Conservation (phyloP, 1,140 invertebrate genomes). For the Diachasma alloeum region DNA sequence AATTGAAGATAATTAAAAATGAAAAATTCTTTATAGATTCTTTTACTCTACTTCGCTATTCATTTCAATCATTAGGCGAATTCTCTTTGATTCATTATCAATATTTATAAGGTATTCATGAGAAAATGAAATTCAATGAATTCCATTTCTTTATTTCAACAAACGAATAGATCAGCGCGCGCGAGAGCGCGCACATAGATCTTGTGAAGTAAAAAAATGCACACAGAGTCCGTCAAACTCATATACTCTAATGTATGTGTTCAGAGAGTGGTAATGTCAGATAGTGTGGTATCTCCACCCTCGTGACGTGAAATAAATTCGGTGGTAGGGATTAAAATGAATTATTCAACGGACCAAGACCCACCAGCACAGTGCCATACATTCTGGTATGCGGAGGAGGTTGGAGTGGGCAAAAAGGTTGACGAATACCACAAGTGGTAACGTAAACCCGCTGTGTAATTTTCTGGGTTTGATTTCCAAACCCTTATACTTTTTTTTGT, state of each 20-base stretch:
- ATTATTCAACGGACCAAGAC: slow-evolving; percentile 40
- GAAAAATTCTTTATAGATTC: too few species aligned
- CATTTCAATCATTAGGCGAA: too few species aligned
- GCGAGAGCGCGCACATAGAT: too few species aligned
- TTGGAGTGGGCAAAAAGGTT: slow-evolving; percentile 19
- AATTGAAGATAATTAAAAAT: too few species aligned
- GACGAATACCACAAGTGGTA: slow-evolving; percentile 19
- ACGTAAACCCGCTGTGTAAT: slow-evolving; percentile 25
- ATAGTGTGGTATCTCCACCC: background rate
- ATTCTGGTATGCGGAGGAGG: slow-evolving; percentile 5
- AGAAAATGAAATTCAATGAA: too few species aligned
- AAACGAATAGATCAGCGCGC: too few species aligned
- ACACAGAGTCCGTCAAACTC: background rate
- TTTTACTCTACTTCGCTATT: too few species aligned
- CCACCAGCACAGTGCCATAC: background rate
- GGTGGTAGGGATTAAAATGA: slow-evolving; percentile 42
- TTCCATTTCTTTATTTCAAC: too few species aligned
- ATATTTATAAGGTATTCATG: too few species aligned
- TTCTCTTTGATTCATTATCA: too few species aligned
- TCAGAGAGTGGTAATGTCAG: background rate
- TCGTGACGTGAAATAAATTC: slow-evolving; percentile 40
- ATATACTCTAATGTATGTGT: background rate
- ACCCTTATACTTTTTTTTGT: background rate
- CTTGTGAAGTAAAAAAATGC: background rate
- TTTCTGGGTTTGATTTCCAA: slow-evolving; percentile 33